Base-by-base conservation (phyloP, 2,888 invertebrate species). In the Clusia tigrina region DNA sequence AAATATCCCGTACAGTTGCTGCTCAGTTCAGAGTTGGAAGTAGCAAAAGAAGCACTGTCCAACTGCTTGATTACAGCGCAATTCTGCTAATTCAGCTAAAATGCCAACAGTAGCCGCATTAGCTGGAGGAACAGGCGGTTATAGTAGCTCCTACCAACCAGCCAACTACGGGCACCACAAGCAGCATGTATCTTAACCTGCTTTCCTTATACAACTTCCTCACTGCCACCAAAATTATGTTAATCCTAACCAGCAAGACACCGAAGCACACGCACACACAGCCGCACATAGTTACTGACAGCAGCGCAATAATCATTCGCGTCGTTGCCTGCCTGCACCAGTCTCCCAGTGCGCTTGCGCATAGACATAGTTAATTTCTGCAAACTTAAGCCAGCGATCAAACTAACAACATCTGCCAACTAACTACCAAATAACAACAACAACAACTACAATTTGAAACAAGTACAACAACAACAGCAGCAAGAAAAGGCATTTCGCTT, bases 41-140 rank as follows among this genome's bases (percentile, higher is more conserved):
- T n/a, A n/a, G n/a, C 32, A 32, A 12, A 6, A n/a, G 42, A 48
- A 22, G 20, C 48, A 48, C 20, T 12, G 22, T 20, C 18, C 22
- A 48, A 48, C 24, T 54, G 18, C 23, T 61, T 48, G 61, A 62
- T 62, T 62, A 42, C 58, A 20, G 12, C 20, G 64, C 64, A 64
- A 64, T 64, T 60, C 56, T 52, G 32, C 52, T 63, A 63, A 64
- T 64, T 64, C 56, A 57, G 26, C 46, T 48, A 64, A 60, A 58
- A 54, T 38, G 55, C 42, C 24, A 46, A 64, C 64, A 58, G 64
- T 64, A 64, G 64, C 64, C 38, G 32, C 42, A 10, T 12, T 2
- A 54, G 48, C 37, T 22, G 51, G n/a, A 55, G 15, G n/a, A n/a
- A 20, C 26, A 46, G 48, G 20, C n/a, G 23, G 18, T 51, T 26